Evolutionary conservation across 1,140 invertebrate genomes (phyloP).

Genomic region (Dolichoris vasculosae): DNA sequence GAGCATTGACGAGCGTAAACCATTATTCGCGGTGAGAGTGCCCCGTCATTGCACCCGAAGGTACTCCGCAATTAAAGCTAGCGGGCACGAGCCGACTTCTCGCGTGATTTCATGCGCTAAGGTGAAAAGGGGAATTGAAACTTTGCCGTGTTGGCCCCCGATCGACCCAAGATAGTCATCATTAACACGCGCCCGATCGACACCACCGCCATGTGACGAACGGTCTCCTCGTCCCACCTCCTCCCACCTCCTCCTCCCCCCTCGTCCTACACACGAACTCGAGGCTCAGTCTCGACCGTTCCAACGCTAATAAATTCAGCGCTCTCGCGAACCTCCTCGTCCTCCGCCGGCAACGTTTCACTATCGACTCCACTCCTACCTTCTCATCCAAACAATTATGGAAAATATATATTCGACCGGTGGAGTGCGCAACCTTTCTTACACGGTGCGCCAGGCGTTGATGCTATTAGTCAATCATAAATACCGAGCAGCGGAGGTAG

Average conservation of each 20-base stretch:
- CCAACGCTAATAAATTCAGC: background rate
- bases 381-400: background rate
- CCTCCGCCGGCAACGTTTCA: background rate
- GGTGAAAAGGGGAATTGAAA: conserved; percentile 26
- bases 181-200: background rate
- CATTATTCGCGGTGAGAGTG: conserved; percentile 35
- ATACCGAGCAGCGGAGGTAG: background rate
- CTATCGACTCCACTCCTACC: background rate
- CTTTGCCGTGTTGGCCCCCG: background rate
- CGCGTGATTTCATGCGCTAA: conserved; percentile 14
- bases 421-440: background rate
- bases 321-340: background rate
- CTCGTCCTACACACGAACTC: no score
- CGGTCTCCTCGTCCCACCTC: background rate
- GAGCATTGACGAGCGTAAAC: conserved; percentile 23
- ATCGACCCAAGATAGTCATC: conserved; percentile 35
- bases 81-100: background rate
- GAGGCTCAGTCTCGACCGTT: no score
- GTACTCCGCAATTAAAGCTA: conserved; percentile 32
- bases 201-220: background rate
- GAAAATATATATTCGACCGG: background rate
- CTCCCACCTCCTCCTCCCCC: background rate
- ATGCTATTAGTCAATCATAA: background rate
- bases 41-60: conserved; percentile 27
- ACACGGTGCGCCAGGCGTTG: background rate